Evolutionary conservation across 2,113 vertebrate genomes (phyloP), one percentile per base, ranked within the genome.

Genomic region (Thamnaconus septentrionalis): DNA sequence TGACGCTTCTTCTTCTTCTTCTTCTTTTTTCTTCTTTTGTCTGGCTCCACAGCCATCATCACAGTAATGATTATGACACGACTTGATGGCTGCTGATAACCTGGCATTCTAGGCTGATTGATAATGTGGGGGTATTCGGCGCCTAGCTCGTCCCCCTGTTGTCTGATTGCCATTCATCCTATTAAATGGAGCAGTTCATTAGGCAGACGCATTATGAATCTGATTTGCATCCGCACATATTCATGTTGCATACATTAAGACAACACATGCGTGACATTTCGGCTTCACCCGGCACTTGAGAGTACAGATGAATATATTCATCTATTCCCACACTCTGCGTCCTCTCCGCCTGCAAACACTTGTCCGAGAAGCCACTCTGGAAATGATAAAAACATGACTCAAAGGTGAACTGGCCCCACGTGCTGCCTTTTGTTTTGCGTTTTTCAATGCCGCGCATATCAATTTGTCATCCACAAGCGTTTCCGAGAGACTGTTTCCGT

Each of bases 221-320:
- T 80, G 66, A 89, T 89, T 89, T 88, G 87, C 87, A 88, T 84
- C 59, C n/a, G 48, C 74, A 76, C 77, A 76, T 82, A 82, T 90
- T 89, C 87, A 88, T 84, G 80, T 80, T 43, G 85, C 84, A 85
- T 80, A 79, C 74, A 85, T 85, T 84, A 83, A 75, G 78, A 78
- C 59, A 80, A 80, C 78, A 89, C 82, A 58, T 59, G 82, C 73
- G 47, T 82, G 87, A 82, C 76, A 85, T 88, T 85, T 86, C 48
- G 8, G 82, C 79, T 81, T 75, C 77, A 51, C 62, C 49, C 42
- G 67, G 66, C 83, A 69, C 75, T 80, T 71, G 72, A 86, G 73
- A 73, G 54, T 44, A 69, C 65, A 65, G 59, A 80, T 84, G 81
- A 84, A 86, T 85, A 72, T 74, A 83, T 85, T 85, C 85, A 87